These are phyloP conservation scores for Microtus oregoni DNA, from an alignment of 2,113 vertebrate species.

Conservation along the genomic window DNA sequence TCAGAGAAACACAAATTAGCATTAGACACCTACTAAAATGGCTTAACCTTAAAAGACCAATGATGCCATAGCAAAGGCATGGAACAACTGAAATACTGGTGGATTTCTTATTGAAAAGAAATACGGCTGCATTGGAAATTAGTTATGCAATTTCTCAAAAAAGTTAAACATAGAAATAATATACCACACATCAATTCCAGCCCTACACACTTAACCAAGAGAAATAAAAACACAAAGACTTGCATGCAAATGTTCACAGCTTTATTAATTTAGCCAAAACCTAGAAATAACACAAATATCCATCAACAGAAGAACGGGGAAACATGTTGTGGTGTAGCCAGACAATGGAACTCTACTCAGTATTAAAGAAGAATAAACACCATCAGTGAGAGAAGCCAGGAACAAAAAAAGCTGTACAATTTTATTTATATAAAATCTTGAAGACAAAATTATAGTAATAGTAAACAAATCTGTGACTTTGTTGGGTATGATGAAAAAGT, in stretches of 20 bases:
- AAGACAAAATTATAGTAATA: constrained; percentile 40
- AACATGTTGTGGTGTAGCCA: constrained; percentile 24
- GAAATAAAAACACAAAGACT: constrained; percentile 78
- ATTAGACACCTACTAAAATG: not conserved
- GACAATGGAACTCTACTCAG: constrained; percentile 50
- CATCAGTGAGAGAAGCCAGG: constrained; percentile 38
- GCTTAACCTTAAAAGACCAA: constrained; percentile 10
- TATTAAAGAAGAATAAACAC: constrained; percentile 57
- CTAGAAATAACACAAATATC: constrained; percentile 50
- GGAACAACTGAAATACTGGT: constrained; percentile 23
- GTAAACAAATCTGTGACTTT: constrained; percentile 10
- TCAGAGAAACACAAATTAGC: constrained; percentile 13
- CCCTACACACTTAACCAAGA: constrained; percentile 36
- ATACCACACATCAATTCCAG: constrained; percentile 4
- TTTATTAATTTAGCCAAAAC: constrained; percentile 72
- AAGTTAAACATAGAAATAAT: constrained; percentile 40
- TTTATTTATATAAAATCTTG: constrained; percentile 58
- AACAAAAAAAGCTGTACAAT: constrained; percentile 47
- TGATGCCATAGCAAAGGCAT: not conserved
- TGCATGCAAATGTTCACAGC: constrained; percentile 69
- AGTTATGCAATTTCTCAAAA: constrained; percentile 38
- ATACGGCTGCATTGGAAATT: constrained; percentile 14
- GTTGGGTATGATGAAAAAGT: not conserved
- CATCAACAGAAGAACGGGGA: constrained; percentile 48
- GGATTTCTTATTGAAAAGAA: not conserved